These are phyloP conservation scores for Lynx canadensis DNA, from an alignment of 2,113 vertebrate genomes.

Conservation along the genomic window DNA sequence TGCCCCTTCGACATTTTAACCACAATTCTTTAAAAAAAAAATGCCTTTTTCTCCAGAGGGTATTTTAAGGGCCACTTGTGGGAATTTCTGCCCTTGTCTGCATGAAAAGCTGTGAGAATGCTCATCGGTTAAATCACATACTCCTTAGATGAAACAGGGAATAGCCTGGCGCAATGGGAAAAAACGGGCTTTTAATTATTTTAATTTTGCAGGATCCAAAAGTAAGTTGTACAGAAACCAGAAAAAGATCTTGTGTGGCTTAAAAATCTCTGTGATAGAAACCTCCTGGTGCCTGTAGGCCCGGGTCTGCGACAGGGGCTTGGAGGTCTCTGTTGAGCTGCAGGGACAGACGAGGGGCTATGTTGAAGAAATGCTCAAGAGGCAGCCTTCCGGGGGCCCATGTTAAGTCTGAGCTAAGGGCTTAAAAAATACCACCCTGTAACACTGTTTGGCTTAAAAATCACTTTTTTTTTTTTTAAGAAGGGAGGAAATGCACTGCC, in stretches of 20 bases:
- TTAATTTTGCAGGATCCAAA: not conserved
- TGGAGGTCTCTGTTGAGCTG: not conserved
- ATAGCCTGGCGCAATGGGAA: too few relatives aligned
- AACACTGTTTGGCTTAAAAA: not conserved
- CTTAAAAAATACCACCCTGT: not conserved
- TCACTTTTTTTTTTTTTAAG: not conserved
- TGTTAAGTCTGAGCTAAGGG: not conserved
- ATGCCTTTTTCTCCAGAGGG: not conserved
- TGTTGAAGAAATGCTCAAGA: not conserved
- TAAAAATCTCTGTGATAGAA: not conserved
- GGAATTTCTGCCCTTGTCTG: not conserved
- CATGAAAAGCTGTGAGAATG: not conserved
- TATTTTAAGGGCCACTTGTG: too few relatives aligned
- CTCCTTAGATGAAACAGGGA: not conserved
- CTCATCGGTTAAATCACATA: not conserved
- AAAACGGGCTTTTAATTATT: not conserved
- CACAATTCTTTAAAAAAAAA: not conserved
- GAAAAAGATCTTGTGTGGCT: not conserved
- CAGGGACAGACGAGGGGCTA: not conserved
- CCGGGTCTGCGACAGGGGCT: rapidly evolving
- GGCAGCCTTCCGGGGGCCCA: not conserved
- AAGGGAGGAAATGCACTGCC: rapidly evolving
- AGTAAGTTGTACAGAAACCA: not conserved
- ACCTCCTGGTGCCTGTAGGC: not conserved
- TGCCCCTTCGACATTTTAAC: not conserved